phyloP scores from a whole-genome alignment of 2,113 vertebrate genomes.

The Ameiurus melas region DNA sequence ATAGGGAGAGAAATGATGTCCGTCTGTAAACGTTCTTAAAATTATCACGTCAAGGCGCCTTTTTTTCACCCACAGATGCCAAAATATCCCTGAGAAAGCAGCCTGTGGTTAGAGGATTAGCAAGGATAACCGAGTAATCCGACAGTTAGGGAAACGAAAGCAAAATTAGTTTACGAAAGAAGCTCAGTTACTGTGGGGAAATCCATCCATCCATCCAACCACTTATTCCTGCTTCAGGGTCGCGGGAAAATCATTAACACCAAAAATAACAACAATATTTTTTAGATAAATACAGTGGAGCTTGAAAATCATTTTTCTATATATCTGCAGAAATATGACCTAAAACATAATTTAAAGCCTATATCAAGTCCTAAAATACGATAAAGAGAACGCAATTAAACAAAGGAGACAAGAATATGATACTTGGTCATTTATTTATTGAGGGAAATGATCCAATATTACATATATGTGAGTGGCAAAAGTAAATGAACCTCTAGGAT shows the following conservation, averaged over 20 bases:
- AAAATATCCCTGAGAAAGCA: neutral
- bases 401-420: too few relatives aligned
- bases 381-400: too few relatives aligned
- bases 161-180: neutral
- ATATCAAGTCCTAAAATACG: too few relatives aligned
- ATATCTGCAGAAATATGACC: too few relatives aligned
- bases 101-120: neutral
- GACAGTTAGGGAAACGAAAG: neutral
- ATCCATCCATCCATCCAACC: too few relatives aligned
- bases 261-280: neutral
- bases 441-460: too few relatives aligned
- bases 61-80: neutral
- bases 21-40: neutral
- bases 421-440: too few relatives aligned
- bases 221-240: too few relatives aligned
- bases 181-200: neutral
- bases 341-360: too few relatives aligned
- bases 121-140: neutral
- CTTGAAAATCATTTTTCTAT: too few relatives aligned
- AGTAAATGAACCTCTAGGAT: too few relatives aligned
- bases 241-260: neutral
- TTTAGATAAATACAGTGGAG: neutral
- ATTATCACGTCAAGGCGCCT: neutral
- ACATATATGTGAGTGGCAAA: too few relatives aligned
- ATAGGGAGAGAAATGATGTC: neutral